phyloP scores from a whole-genome alignment of 2,797 vertebrate species.

The Gymnopithys bicolor region DNA sequence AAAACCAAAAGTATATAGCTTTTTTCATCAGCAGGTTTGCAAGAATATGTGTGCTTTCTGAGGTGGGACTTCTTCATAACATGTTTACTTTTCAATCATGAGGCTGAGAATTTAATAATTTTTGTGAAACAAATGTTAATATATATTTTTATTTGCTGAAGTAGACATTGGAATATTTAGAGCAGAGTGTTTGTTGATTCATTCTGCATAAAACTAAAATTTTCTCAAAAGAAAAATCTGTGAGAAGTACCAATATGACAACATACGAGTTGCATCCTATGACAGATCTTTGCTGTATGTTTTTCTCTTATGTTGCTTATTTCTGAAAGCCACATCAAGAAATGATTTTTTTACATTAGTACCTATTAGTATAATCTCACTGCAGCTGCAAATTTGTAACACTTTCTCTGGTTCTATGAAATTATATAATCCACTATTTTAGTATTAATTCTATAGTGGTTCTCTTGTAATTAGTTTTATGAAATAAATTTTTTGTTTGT shows the following conservation, averaged over 20 bases:
- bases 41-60: accelerated
- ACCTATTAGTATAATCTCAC: background rate
- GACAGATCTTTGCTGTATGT: background rate
- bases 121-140: background rate
- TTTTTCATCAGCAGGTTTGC: background rate
- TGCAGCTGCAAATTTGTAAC: background rate
- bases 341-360: background rate
- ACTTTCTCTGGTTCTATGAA: background rate
- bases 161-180: background rate
- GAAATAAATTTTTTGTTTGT: background rate
- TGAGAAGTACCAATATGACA: background rate
- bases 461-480: background rate
- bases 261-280: accelerated
- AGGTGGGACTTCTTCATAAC: background rate
- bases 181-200: background rate
- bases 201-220: background rate
- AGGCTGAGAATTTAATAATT: background rate
- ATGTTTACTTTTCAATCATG: background rate
- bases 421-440: background rate
- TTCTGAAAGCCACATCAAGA: background rate
- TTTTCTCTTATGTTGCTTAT: background rate
- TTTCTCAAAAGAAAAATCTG: background rate
- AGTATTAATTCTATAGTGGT: background rate
- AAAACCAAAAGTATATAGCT: background rate
- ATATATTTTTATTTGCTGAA: background rate